These are phyloP conservation scores for Astyanax mexicanus DNA, from an alignment of 2,797 vertebrate genomes.

Conservation along the genomic window DNA sequence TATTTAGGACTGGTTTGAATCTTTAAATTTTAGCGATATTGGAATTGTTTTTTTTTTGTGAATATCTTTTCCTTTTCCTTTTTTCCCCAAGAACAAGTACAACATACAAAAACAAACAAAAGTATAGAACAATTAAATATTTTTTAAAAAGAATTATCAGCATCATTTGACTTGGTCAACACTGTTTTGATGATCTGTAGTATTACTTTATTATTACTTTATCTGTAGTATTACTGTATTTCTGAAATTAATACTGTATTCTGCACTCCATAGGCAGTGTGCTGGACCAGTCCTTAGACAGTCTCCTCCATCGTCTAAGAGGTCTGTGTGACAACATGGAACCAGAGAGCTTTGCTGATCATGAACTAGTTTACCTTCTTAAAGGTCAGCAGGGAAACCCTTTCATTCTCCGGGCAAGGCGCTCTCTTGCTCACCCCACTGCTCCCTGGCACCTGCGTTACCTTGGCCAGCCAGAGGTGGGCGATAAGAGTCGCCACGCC, in stretches of 20 bases:
- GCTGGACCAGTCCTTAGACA: constrained; percentile 93
- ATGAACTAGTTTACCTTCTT: constrained; percentile 95
- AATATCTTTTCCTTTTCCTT: too few relatives aligned
- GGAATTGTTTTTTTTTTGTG: too few relatives aligned
- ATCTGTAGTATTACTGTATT: too few relatives aligned
- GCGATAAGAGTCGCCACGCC: constrained; percentile 92
- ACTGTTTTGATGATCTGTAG: too few relatives aligned
- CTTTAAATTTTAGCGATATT: too few relatives aligned
- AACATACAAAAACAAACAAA: too few relatives aligned
- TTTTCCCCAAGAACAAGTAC: too few relatives aligned
- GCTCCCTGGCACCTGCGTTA: constrained; percentile 95
- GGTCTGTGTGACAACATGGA: constrained; percentile 98
- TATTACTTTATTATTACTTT: too few relatives aligned
- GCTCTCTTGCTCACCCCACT: constrained; percentile 86
- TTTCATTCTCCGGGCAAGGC: constrained; percentile 91
- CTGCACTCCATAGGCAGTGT: constrained; percentile 84
- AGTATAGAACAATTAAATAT: too few relatives aligned
- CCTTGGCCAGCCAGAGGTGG: constrained; percentile 94
- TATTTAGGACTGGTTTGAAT: too few relatives aligned
- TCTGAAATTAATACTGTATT: not conserved
- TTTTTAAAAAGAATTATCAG: too few relatives aligned
- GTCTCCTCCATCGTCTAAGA: constrained; percentile 91
- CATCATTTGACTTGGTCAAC: too few relatives aligned
- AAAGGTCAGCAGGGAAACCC: constrained; percentile 98
- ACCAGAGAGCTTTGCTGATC: constrained; percentile 91